Base-by-base conservation (phyloP, 2,888 invertebrate species). In the Ichneumoninae sp. region DNA sequence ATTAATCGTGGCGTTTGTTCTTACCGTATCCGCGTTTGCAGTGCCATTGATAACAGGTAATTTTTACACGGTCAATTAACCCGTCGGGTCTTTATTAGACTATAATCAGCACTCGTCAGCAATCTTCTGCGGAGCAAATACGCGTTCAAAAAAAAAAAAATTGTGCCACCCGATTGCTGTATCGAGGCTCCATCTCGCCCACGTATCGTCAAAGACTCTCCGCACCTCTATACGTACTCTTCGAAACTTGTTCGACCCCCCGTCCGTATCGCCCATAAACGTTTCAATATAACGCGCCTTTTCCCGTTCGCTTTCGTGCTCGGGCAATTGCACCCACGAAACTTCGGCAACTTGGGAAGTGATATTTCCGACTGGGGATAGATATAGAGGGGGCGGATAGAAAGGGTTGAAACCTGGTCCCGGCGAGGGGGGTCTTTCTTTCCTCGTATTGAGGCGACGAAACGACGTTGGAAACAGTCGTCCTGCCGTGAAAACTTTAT, bases 381-480 rank as follows among this genome's bases (percentile, higher is more conserved):
- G 52, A 80, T 44, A 78, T 60, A 80, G 68, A 68, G 72, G 57
- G 54, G 26, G 22, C 10, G 57, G 57, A 4, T 26, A 22, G 68
- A 60, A 36, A 44, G 74, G 57, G 30, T 22, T 52, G 19, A 33
- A 65, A 47, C 44, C 44, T 36, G 54, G 57, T 36, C 13, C 10
- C 1, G 19, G 22, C 54, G 30, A 50, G 50, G 47, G 0, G 50
- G 30, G 33, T 66, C 70, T 50, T 47, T 76, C 68, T 22, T 57
- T 62, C 19, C 57, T 72, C 44, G 30, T 80, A 40, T 54, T 47
- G 26, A 10, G 57, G 44, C 65, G 72, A 54, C 57, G 80, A 77
- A 77, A 83, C 80, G 77, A 52, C 33, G 83, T 40, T 77, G 72
- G 52, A 76, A 83, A 80, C 82, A 83, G 70, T 76, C 68, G 77